These are phyloP conservation scores for Eupithecia dodoneata DNA, from an alignment of 2,888 invertebrate species.

Conservation along the genomic window DNA sequence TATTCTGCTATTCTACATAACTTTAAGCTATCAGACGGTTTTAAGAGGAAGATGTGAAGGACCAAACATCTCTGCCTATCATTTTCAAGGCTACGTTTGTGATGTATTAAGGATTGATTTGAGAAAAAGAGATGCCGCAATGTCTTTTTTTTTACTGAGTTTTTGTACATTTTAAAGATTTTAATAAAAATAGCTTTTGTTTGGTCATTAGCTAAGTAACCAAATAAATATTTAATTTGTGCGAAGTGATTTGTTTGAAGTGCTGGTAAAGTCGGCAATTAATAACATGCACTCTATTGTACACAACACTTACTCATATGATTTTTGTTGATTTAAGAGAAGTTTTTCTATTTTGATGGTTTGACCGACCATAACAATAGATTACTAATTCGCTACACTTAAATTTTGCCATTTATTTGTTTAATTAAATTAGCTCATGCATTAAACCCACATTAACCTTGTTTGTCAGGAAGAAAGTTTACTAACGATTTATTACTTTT, in stretches of 20 bases:
- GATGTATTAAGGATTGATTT: not conserved
- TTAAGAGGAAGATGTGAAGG: not conserved
- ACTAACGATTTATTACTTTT: not conserved
- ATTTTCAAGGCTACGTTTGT: not conserved
- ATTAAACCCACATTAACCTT: not conserved
- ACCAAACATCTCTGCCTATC: not conserved
- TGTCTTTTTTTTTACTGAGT: too few species aligned
- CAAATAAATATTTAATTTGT: not conserved
- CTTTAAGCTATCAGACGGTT: not conserved
- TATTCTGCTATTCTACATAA: constrained; percentile 63
- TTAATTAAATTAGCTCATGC: not conserved
- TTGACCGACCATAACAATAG: not conserved
- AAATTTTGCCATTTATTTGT: not conserved
- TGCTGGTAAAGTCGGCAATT: not conserved
- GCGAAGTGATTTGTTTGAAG: not conserved
- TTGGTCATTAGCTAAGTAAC: not conserved
- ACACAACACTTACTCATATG: not conserved
- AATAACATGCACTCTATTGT: not conserved
- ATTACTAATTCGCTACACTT: not conserved
- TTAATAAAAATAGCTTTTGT: not conserved
- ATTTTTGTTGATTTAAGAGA: not conserved
- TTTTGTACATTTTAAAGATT: not conserved
- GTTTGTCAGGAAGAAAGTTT: not conserved
- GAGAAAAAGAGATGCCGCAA: not conserved
- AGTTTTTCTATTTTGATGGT: not conserved